Percentiles rank a stretch among this genome's conserved stretches.
These are phyloP conservation scores for Pachyrhynchus sulphureomaculatus DNA, from an alignment of 1,140 invertebrate genomes.

Conservation along the genomic window DNA sequence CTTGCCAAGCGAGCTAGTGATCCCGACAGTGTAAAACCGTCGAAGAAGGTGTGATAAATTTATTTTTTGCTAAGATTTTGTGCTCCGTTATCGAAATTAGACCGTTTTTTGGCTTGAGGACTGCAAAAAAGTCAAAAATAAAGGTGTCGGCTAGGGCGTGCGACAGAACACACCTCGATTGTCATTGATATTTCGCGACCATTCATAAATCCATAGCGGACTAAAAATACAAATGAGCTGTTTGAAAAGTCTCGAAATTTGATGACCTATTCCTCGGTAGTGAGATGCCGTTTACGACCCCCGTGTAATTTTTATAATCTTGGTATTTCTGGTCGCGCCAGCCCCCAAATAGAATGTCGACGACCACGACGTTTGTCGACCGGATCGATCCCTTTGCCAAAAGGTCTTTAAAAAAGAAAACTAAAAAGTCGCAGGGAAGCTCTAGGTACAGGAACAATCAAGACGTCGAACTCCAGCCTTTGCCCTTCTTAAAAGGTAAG, in stretches of 20 bases:
- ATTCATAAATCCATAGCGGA: conserved; percentile 40
- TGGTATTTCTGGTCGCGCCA: conserved; percentile 24
- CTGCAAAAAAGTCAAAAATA: conserved; percentile 8
- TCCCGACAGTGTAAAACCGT: conserved; percentile 28
- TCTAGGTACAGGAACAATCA: conserved; percentile 86
- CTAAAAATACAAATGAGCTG: conserved; percentile 39
- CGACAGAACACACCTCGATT: conserved; percentile 45
- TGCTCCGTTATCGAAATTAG: not conserved
- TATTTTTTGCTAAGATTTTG: not conserved
- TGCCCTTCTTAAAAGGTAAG: conserved; percentile 85
- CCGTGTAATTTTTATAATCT: conserved; percentile 43
- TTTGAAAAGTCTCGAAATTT: conserved; percentile 41
- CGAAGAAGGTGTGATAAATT: conserved; percentile 25
- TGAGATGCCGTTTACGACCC: conserved; percentile 42
- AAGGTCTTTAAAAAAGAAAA: conserved; percentile 89
- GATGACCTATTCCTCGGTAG: conserved; percentile 37
- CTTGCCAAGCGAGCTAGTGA: conserved; percentile 37
- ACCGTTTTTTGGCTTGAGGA: not conserved
- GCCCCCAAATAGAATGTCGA: conserved; percentile 56
- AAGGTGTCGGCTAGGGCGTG: conserved; percentile 41
- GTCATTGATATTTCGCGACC: conserved; percentile 46
- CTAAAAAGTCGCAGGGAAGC: conserved; percentile 89
- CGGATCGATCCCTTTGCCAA: conserved; percentile 93
- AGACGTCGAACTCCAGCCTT: conserved; percentile 83
- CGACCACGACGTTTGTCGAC: conserved; percentile 86